A percentile compares a stretch with the other conserved stretches of the same genome.
Evolutionary conservation across 2,113 vertebrate genomes (phyloP).

Genomic region (Cisticola juncidis): DNA sequence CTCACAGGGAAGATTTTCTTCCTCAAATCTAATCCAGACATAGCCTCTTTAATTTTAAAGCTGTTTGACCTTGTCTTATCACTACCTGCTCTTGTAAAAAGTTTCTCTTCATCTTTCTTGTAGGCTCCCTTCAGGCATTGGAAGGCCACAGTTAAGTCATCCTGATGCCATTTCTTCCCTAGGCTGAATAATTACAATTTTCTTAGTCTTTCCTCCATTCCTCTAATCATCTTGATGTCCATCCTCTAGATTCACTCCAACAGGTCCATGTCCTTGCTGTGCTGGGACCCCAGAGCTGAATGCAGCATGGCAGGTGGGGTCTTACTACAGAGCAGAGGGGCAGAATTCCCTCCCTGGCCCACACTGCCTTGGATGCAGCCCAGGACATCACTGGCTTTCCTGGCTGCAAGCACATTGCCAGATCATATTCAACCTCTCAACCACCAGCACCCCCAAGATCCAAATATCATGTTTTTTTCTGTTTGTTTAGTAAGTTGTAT

Average conservation of each 20-base stretch:
- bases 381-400: accelerated
- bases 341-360: background rate
- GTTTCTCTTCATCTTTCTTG: background rate
- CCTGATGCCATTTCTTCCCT: background rate
- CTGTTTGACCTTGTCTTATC: background rate
- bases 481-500: background rate
- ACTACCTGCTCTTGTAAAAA: background rate
- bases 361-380: background rate
- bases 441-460: background rate
- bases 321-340: background rate
- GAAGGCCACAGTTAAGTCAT: background rate
- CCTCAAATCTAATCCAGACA: background rate
- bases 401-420: accelerated
- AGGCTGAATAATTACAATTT: background rate
- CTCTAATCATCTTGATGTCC: background rate
- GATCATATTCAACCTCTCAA: background rate
- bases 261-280: accelerated
- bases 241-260: accelerated
- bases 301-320: background rate
- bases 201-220: background rate
- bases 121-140: background rate
- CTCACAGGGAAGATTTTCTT: background rate
- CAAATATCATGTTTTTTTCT: background rate
- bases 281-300: background rate
- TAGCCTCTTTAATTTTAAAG: background rate